These are phyloP conservation scores for Aplodontia rufa DNA, from an alignment of 2,113 vertebrate species.

Conservation along the genomic window DNA sequence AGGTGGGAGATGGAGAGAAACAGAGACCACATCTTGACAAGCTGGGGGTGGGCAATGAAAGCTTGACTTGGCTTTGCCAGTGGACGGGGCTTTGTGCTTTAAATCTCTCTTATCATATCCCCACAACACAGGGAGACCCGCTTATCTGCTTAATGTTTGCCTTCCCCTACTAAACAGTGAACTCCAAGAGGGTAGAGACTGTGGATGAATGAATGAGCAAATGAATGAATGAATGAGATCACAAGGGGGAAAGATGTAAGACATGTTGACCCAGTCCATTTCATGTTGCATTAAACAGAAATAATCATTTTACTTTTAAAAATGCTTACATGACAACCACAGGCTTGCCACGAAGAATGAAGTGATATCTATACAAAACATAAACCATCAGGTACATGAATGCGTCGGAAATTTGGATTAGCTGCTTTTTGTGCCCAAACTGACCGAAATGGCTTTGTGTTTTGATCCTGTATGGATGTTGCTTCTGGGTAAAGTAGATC, in stretches of 20 bases:
- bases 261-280: not conserved
- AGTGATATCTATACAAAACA: not conserved
- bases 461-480: not conserved
- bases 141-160: not conserved
- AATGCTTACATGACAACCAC: not conserved
- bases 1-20: conserved; percentile 26
- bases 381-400: conserved; percentile 2
- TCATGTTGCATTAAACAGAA: not conserved
- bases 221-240: not conserved
- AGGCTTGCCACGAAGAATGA: not conserved
- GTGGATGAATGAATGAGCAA: not conserved
- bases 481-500: not conserved
- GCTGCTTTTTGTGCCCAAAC: conserved; percentile 2
- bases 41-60: not conserved
- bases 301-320: not conserved
- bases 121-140: not conserved
- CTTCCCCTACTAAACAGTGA: not conserved
- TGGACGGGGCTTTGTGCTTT: not conserved
- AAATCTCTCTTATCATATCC: not conserved
- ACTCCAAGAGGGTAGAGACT: not conserved
- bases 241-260: not conserved
- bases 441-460: not conserved
- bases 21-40: not conserved
- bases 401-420: conserved; percentile 45
- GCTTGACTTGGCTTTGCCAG: not conserved